phyloP scores from a whole-genome alignment of 1,140 invertebrate species.

The Ips nitidus region DNA sequence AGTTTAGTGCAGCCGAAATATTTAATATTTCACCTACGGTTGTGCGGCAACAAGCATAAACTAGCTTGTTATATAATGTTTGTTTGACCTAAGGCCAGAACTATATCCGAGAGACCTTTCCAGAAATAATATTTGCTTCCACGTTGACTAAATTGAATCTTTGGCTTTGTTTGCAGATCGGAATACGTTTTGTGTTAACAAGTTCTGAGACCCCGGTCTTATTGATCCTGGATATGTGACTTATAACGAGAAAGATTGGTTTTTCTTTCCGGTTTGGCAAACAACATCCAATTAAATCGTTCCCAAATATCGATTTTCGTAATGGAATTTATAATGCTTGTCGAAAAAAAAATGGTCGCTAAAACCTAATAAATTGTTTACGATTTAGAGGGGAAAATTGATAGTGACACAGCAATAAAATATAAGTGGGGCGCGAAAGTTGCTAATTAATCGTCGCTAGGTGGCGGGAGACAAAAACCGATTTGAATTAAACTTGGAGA shows the following conservation, averaged over 20 bases:
- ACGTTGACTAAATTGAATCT: constrained; percentile 17
- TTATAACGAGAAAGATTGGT: neutral
- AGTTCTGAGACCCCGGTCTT: constrained; percentile 6
- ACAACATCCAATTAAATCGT: neutral
- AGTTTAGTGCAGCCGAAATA: too few relatives aligned
- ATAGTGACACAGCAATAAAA: constrained; percentile 31
- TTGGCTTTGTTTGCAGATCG: constrained; percentile 11
- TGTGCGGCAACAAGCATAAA: too few relatives aligned
- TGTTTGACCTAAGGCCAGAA: neutral
- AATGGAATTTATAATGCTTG: too few relatives aligned
- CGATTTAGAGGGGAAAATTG: constrained; percentile 12
- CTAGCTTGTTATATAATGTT: neutral
- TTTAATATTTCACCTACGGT: too few relatives aligned
- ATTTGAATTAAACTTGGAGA: constrained; percentile 31
- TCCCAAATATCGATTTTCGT: neutral
- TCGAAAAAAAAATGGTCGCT: neutral
- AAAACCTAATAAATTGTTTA: constrained; percentile 18
- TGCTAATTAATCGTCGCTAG: constrained; percentile 26
- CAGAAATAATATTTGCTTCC: constrained; percentile 7
- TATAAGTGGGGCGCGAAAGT: constrained; percentile 26
- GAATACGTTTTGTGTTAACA: constrained; percentile 16
- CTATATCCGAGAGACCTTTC: neutral
- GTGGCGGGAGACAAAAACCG: constrained; percentile 24
- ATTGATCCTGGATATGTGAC: constrained; percentile 4
- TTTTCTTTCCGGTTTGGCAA: constrained; percentile 1